These are phyloP conservation scores for Choristoneura fumiferana DNA, from an alignment of 1,140 invertebrate genomes.

Conservation along the genomic window DNA sequence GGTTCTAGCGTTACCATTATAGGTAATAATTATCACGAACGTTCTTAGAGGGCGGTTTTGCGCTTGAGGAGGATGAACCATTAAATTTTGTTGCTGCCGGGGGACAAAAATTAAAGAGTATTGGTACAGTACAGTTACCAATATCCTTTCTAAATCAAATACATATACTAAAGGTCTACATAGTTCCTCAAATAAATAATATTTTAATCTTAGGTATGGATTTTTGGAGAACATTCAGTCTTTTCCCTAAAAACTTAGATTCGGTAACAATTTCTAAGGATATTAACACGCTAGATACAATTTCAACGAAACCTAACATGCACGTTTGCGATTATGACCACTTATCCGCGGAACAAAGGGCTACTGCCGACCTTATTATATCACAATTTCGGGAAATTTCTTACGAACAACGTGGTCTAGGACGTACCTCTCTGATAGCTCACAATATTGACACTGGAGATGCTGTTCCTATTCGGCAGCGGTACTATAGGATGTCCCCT, in stretches of 20 bases:
- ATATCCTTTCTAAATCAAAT: neutral
- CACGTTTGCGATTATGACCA: constrained; percentile 18
- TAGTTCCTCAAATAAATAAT: constrained; percentile 24
- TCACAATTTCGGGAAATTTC: constrained; percentile 30
- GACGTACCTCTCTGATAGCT: no score
- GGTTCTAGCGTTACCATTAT: no score
- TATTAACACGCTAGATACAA: neutral
- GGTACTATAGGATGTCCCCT: no score
- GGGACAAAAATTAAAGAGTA: neutral
- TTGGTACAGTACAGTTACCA: neutral
- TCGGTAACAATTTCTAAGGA: constrained; percentile 8
- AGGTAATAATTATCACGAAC: no score
- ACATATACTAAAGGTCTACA: constrained; percentile 21
- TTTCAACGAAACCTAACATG: neutral
- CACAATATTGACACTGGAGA: no score
- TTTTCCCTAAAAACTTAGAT: no score
- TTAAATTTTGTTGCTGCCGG: no score
- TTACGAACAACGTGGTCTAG: no score
- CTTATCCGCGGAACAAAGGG: constrained; percentile 17
- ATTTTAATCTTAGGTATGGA: constrained; percentile 23
- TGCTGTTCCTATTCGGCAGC: no score
- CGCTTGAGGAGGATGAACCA: no score
- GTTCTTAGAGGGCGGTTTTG: no score
- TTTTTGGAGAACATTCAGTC: constrained; percentile 22
- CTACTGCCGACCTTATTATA: constrained; percentile 24